Base-by-base conservation (phyloP, 2,797 vertebrate genomes). In the Buceros bicornis region DNA sequence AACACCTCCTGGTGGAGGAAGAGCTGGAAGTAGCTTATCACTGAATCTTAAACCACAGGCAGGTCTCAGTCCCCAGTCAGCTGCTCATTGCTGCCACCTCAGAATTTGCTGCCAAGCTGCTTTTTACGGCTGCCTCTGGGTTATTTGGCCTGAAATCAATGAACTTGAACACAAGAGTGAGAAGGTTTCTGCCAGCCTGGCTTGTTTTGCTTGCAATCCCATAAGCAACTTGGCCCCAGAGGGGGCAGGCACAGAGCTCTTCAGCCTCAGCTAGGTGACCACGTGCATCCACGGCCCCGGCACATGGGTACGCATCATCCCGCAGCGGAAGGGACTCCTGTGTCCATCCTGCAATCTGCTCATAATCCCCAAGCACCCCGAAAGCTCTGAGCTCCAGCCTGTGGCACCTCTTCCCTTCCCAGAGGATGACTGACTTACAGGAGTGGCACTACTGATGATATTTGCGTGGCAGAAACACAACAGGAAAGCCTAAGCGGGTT, bases 311-410 rank as follows among this genome's bases (percentile, higher is more conserved):
- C 25, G 1, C 50, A 8, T 7, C 11, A 25, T 3, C 53, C 80
- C 11, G 40, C 58, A 26, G 17, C 3, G 35, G 20, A 29, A 35
- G 3, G 0, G 48, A 60, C 33, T 11, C 24, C 71, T 21, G 31
- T 1, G 4, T 6, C 45, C 13, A 2, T 26, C 22, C 13, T 10
- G 54, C 20, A 13, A 42, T 11, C 48, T 16, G 33, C 48, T 62
- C 42, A 1, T 4, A 1, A 11, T 47, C n/a, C n/a, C 43, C 16
- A 19, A 9, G 26, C 31, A 50, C 37, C 28, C 16, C 2, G 0
- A 47, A n/a, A 28, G 12, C 48, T 48, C 48, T 22, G 45, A 47
- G 45, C 18, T 40, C 10, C 45, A 47, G 20, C 48, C 48, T 48
- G 48, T 48, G 48, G 21, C 48, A 48, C 48, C 21, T 45, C 42